These are phyloP conservation scores for Mormyrops boulengeri DNA, from an alignment of 2,797 vertebrate species.

Conservation along the genomic window DNA sequence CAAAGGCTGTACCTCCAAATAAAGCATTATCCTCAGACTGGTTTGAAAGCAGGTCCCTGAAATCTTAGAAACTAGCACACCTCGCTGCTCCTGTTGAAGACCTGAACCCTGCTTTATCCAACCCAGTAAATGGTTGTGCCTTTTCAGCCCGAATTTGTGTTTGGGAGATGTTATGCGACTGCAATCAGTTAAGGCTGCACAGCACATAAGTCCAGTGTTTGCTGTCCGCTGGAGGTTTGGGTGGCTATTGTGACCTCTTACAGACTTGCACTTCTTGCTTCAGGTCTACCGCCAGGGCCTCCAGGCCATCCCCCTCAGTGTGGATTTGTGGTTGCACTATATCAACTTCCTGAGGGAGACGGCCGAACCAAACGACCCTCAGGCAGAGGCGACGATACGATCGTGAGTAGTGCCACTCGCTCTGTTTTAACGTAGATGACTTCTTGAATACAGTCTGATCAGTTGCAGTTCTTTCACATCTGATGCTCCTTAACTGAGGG, in stretches of 20 bases:
- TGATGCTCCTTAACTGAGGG: background rate
- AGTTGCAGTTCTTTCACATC: background rate
- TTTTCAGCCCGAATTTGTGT: slow-evolving; percentile 52
- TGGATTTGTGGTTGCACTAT: slow-evolving; percentile 98
- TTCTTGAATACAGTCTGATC: background rate
- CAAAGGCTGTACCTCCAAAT: slow-evolving; percentile 75
- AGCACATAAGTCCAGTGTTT: slow-evolving; percentile 63
- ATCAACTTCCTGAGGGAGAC: slow-evolving; percentile 94
- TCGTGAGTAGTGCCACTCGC: slow-evolving; percentile 65
- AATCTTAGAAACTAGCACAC: slow-evolving; percentile 53
- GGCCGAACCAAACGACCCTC: slow-evolving; percentile 74
- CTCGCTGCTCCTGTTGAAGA: slow-evolving; percentile 68
- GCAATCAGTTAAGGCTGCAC: slow-evolving; percentile 58
- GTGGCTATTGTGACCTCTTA: slow-evolving; percentile 44
- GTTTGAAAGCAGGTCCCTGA: slow-evolving; percentile 62
- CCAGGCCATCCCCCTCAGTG: slow-evolving; percentile 95
- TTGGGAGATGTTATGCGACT: background rate
- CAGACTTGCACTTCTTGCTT: background rate
- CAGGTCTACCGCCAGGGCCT: slow-evolving; percentile 95
- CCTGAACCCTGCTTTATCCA: slow-evolving; percentile 79
- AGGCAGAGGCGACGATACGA: slow-evolving; percentile 79
- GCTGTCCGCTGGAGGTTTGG: slow-evolving; percentile 59
- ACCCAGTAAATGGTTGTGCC: slow-evolving; percentile 79
- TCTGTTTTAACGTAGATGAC: background rate
- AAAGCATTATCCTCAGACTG: slow-evolving; percentile 76